Evolutionary conservation across 2,888 invertebrate genomes (phyloP).

Genomic region (Myopa testacea): DNA sequence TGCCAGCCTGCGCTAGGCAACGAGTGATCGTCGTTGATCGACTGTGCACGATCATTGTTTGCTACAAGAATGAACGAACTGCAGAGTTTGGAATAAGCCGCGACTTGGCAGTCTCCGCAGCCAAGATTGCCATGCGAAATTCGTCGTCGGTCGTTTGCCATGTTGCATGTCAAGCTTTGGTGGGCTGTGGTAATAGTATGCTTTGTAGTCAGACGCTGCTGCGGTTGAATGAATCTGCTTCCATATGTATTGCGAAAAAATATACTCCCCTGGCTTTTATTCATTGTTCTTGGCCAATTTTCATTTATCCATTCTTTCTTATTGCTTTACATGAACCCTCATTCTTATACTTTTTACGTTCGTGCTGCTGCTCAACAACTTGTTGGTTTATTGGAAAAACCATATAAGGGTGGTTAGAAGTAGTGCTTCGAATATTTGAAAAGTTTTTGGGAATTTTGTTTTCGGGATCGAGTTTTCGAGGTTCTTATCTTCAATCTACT

Average conservation of each 20-base stretch:
- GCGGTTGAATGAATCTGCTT: slow-evolving; percentile 20
- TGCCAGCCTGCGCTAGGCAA: not conserved
- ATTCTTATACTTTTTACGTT: not conserved
- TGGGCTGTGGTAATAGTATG: not conserved
- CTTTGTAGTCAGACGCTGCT: not conserved
- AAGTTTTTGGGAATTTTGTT: too few species aligned
- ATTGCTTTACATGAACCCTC: not conserved
- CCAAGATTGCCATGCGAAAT: slow-evolving; percentile 26
- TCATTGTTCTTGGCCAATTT: slow-evolving; percentile 23
- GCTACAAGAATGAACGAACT: slow-evolving; percentile 19
- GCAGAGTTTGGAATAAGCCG: slow-evolving; percentile 26
- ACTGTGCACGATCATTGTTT: slow-evolving; percentile 18
- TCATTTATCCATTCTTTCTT: slow-evolving; percentile 1
- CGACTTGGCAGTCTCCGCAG: slow-evolving; percentile 31
- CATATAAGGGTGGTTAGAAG: too few species aligned
- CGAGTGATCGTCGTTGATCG: not conserved
- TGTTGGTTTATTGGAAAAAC: too few species aligned
- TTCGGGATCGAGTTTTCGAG: too few species aligned
- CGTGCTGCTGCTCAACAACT: too few species aligned
- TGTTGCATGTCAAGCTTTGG: slow-evolving; percentile 20
- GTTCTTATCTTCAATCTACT: too few species aligned
- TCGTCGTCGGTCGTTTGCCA: slow-evolving; percentile 19
- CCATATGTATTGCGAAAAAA: slow-evolving; percentile 11
- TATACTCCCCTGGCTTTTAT: slow-evolving; percentile 14
- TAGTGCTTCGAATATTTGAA: too few species aligned